Conservation (phyloP, 2,888 invertebrate species). For the Diabrotica balteata region DNA sequence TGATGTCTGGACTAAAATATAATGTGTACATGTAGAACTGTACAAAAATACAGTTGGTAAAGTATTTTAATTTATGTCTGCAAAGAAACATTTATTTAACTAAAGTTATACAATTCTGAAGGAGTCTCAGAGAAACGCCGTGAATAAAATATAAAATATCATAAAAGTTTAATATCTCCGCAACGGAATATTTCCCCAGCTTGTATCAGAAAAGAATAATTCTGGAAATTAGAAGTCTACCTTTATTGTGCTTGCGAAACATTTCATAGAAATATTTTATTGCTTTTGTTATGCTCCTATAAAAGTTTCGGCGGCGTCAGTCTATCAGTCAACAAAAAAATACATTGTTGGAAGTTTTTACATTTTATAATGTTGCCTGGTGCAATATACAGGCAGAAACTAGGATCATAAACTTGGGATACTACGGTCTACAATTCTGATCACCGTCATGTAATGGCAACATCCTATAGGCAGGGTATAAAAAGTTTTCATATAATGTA, state of each 20-base stretch:
- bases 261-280: slow-evolving; percentile 53
- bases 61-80: slow-evolving; percentile 49
- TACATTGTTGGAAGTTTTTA: slow-evolving; percentile 59
- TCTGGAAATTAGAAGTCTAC: slow-evolving; percentile 51
- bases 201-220: slow-evolving; percentile 47
- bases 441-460: slow-evolving; percentile 57
- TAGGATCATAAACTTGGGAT: slow-evolving; percentile 55
- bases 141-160: slow-evolving; percentile 52
- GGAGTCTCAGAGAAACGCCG: slow-evolving; percentile 40
- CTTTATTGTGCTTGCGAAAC: slow-evolving; percentile 50
- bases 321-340: slow-evolving; percentile 52
- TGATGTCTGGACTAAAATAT: not conserved
- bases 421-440: slow-evolving; percentile 58
- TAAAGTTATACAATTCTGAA: slow-evolving; percentile 48
- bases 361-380: slow-evolving; percentile 58
- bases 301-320: slow-evolving; percentile 53
- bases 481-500: slow-evolving; percentile 57
- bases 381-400: slow-evolving; percentile 55
- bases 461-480: slow-evolving; percentile 58
- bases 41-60: slow-evolving; percentile 41
- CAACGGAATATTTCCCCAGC: slow-evolving; percentile 42
- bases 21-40: slow-evolving; percentile 7
- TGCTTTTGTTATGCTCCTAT: slow-evolving; percentile 52
- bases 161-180: slow-evolving; percentile 52
- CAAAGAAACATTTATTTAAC: slow-evolving; percentile 50